phyloP scores from a whole-genome alignment of 2,113 vertebrate genomes.

The Ariopsis seemanni region DNA sequence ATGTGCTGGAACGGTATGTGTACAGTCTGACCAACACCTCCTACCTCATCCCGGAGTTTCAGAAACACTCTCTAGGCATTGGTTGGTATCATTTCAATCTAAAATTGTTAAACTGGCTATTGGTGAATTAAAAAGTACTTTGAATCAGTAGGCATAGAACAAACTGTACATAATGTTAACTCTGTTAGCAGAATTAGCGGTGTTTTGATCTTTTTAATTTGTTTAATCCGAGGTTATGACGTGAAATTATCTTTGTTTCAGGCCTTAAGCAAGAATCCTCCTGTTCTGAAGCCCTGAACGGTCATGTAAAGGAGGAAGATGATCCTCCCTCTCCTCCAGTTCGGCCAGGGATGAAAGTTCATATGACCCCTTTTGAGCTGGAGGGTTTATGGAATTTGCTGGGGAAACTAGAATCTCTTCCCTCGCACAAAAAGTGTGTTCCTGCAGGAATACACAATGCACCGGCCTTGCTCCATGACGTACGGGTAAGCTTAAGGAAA shows the following conservation, averaged over 20 bases:
- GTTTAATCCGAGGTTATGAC: neutral
- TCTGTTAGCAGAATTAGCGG: neutral
- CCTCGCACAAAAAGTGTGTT: constrained; percentile 90
- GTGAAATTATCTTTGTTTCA: constrained; percentile 33
- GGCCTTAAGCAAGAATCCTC: constrained; percentile 66
- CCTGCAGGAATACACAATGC: constrained; percentile 88
- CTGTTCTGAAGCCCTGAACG: constrained; percentile 49
- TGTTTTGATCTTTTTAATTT: neutral
- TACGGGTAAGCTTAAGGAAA: constrained; percentile 74
- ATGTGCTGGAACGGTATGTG: constrained; percentile 94
- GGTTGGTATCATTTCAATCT: constrained; percentile 72
- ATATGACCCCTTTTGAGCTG: constrained; percentile 89
- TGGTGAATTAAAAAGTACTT: constrained; percentile 2
- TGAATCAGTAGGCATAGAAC: neutral
- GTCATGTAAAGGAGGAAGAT: constrained; percentile 41
- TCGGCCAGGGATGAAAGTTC: constrained; percentile 53
- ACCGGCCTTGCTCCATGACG: constrained; percentile 83
- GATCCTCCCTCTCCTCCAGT: constrained; percentile 42
- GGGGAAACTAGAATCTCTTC: constrained; percentile 90
- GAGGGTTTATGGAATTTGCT: constrained; percentile 92
- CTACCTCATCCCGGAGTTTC: constrained; percentile 93
- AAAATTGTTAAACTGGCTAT: neutral
- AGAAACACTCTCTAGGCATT: constrained; percentile 92
- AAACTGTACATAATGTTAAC: neutral
- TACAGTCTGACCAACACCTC: constrained; percentile 92